Evolutionary conservation across 2,888 invertebrate species (phyloP).

Genomic region (Xestia xanthographa): DNA sequence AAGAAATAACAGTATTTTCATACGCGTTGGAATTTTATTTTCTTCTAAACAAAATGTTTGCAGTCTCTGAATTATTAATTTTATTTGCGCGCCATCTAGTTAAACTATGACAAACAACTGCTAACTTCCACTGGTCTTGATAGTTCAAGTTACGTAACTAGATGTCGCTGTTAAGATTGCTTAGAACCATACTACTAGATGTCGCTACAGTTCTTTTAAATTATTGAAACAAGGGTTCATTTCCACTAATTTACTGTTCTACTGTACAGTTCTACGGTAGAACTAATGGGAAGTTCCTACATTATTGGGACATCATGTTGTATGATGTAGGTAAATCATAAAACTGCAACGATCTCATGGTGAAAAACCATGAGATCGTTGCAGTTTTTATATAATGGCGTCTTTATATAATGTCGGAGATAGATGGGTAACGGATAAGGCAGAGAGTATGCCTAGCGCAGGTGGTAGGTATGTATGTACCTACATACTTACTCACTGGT

Average conservation of each 20-base stretch:
- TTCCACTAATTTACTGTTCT: too few species aligned
- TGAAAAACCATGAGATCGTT: too few species aligned
- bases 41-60: too few species aligned
- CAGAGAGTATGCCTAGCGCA: neutral
- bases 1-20: neutral
- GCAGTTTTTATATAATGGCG: too few species aligned
- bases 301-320: neutral
- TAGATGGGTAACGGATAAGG: neutral
- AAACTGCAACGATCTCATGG: too few species aligned
- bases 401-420: too few species aligned
- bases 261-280: too few species aligned
- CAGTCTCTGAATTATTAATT: neutral
- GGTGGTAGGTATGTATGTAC: neutral
- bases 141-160: neutral
- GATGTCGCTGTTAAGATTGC: slow-evolving; percentile 33
- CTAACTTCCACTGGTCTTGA: neutral
- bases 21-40: neutral
- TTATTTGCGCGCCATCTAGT: slow-evolving; percentile 31
- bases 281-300: too few species aligned
- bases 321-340: neutral
- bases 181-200: slow-evolving; percentile 20
- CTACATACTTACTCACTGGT: neutral
- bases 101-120: neutral
- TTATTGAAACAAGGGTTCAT: too few species aligned
- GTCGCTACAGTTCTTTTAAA: slow-evolving; percentile 11